These are phyloP conservation scores for Montipora cactus DNA, from an alignment of 64 coral and sea anemone species.

Conservation along the genomic window DNA sequence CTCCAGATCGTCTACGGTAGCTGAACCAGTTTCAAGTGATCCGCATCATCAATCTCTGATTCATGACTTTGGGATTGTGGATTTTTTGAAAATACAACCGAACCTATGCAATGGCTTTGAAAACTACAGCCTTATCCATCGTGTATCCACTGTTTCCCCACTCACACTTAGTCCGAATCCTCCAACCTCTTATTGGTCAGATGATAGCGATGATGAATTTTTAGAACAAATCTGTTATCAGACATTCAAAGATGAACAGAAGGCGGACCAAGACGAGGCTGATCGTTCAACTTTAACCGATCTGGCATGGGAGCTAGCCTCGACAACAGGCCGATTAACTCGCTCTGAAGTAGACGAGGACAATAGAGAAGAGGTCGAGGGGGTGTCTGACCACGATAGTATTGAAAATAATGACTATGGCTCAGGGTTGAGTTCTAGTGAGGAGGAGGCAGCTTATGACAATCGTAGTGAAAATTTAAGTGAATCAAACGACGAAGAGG, in stretches of 20 bases:
- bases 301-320: slow-evolving; percentile 95
- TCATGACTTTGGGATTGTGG: slow-evolving; percentile 88
- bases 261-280: slow-evolving; percentile 81
- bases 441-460: slow-evolving; percentile 17
- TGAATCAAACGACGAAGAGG: no score
- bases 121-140: slow-evolving; percentile 74
- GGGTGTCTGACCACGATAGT: slow-evolving; percentile 74
- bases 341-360: slow-evolving; percentile 58
- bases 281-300: slow-evolving; percentile 88
- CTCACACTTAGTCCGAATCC: slow-evolving; percentile 80
- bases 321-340: slow-evolving; percentile 83
- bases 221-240: slow-evolving; percentile 14
- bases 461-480: no score
- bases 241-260: neutral
- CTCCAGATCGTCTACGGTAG: neutral
- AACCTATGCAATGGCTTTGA: slow-evolving; percentile 49
- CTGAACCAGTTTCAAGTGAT: neutral
- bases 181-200: slow-evolving; percentile 84
- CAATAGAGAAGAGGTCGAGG: neutral
- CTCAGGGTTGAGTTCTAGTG: slow-evolving; percentile 44
- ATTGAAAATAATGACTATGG: slow-evolving; percentile 71
- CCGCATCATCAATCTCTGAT: slow-evolving; percentile 10
- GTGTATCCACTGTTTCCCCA: slow-evolving; percentile 85
- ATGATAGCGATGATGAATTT: slow-evolving; percentile 83
- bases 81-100: slow-evolving; percentile 76